These are phyloP conservation scores for Calliphora vicina DNA, from an alignment of 1,140 invertebrate genomes.

Conservation along the genomic window DNA sequence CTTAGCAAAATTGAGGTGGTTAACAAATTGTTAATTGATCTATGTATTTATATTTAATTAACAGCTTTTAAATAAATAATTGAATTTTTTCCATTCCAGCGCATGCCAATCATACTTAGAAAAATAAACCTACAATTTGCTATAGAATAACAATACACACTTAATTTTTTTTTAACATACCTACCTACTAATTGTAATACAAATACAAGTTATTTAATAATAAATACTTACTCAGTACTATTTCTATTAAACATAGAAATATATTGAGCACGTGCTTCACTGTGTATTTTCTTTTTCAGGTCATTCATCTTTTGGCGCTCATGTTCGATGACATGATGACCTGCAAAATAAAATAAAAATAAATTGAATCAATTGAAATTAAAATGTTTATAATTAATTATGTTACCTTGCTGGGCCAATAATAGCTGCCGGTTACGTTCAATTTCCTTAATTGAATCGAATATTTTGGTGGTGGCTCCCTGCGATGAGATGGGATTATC, in stretches of 20 bases:
- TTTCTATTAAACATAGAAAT: conserved; percentile 40
- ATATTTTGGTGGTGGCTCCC: conserved; percentile 79
- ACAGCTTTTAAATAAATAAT: not conserved
- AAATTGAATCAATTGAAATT: not conserved
- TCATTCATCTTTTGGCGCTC: conserved; percentile 86
- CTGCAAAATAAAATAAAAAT: conserved; percentile 63
- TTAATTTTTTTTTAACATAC: not conserved
- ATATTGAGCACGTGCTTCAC: conserved; percentile 75
- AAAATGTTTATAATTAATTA: conserved; percentile 24
- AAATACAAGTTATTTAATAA: not conserved
- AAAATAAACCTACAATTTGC: too few relatives aligned
- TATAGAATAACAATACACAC: too few relatives aligned
- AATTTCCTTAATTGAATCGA: conserved; percentile 88
- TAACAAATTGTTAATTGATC: not conserved
- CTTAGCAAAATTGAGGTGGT: not conserved
- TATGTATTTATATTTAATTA: not conserved
- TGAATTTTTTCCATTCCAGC: not conserved
- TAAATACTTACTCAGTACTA: conserved; percentile 37
- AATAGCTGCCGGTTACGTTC: conserved; percentile 86
- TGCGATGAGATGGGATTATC: conserved; percentile 77
- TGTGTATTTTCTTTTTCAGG: conserved; percentile 84
- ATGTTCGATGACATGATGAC: conserved; percentile 89
- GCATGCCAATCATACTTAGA: not conserved
- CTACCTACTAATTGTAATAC: not conserved
- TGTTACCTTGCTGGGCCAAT: conserved; percentile 89